Base-by-base conservation (phyloP, 1,140 invertebrate species). In the Tetragonula clypearis region DNA sequence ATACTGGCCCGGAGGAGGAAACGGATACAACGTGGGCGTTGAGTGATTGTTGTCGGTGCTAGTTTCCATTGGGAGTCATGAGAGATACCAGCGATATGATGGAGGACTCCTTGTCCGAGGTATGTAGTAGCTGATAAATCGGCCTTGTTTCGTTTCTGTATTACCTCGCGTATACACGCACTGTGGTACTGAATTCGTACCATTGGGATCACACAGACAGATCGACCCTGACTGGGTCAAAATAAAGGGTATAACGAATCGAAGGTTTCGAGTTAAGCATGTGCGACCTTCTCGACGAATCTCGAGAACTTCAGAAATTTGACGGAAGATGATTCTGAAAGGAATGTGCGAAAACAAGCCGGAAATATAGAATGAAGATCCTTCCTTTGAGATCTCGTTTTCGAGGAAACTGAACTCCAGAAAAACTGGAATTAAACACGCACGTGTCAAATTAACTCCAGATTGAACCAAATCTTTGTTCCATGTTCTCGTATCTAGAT, bases 61-160 rank as follows among this genome's bases (percentile, higher is more conserved):
- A 88, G 90, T 91, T 89, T 91, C 84, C 87, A 91, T 91, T 74
- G 85, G 71, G 71, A 91, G 85, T 86, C 85, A 92, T 92, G 92
- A 90, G 90, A 88, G 89, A 92, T 82, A 92, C 91, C 62, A 91
- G 84, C 86, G 90, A 91, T 88, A 90, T 91, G 91, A 92, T 90
- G 90, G 91, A 92, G 84, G 91, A 92, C 88, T 85, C 87, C 83
- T 77, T 91, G 86, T 91, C 87, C 60, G 92, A 92, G 92, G 92
- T 92, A 92, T 53, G 89, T 90, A 90, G 80, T 65, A 65, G n/a
- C 19, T 49, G 71, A 73, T 76, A 41, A 87, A 80, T 80, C 60
- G 49, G 12, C 6, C 49, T 21, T 19, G 68, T 72, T 72, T 84
- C 68, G 23, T 41, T 35, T 66, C 17, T n/a, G 23, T 41, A 15